Base-by-base conservation (phyloP, 2,113 vertebrate genomes). In the Talpa occidentalis region DNA sequence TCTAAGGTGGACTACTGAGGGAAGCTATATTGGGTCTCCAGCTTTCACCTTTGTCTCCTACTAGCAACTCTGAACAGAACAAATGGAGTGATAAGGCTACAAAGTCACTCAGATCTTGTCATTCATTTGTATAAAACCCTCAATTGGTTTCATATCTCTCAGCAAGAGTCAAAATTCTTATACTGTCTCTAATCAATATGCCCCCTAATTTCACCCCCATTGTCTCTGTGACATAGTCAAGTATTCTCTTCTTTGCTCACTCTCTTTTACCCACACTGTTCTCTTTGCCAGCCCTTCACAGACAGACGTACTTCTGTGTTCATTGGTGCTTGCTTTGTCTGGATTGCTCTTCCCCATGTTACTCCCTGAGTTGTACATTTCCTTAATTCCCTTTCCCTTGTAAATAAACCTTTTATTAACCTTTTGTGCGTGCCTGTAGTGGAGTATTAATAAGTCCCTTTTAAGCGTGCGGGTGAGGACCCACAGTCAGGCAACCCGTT, bases 161-260 rank as follows among this genome's bases (percentile, higher is more conserved):
- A 30, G 26, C 26, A 76, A 42, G 24, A 47, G 19, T 73, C 4
- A 22, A 30, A 49, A 49, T 69, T 24, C 26, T 86, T 62, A 22
- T 14, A 64, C 16, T 60, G 44, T 14, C 24, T 44, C 49, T 37
- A 6, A 0, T 10, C 40, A 44, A 3, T 81, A 17, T 30, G 16
- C 0, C 5, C 19, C 24, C 1, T 4, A 16, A 8, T 0, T 5
- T 60, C 14, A 8, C 3, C 21, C 44, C 7, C 35, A 7, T 67
- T 42, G 44, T 32, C 44, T 90, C 62, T 77, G 30, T n/a, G n/a
- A 35, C 22, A n/a, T 28, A 5, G 76, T 70, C 35, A 30, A 3
- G 5, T 24, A 24, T 1, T 8, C 3, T 54, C 19, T 78, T 70
- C 10, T 54, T 76, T 17, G 32, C 14, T 85, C n/a, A 60, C 10